Evolutionary conservation across 1,140 invertebrate genomes (phyloP).

Genomic region (Drosophila sp.): DNA sequence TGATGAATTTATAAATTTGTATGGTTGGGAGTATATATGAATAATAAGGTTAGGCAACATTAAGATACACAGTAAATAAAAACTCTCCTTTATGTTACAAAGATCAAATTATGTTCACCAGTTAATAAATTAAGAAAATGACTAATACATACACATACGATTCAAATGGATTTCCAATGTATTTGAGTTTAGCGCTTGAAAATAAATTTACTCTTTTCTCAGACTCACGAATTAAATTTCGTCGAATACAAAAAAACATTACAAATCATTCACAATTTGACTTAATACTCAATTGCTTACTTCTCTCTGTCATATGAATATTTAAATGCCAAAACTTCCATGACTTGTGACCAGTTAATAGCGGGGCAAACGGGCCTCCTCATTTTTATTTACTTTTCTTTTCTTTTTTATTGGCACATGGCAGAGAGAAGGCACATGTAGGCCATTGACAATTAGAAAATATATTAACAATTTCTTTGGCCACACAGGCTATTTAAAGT

Average conservation of each 20-base stretch:
- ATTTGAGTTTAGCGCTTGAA: neutral
- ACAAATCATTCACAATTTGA: neutral
- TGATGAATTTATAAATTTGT: too few relatives aligned
- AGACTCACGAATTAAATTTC: slow-evolving; percentile 1
- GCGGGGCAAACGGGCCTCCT: neutral
- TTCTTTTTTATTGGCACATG: neutral
- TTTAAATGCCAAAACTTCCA: slow-evolving; percentile 3
- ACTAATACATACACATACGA: slow-evolving; percentile 22
- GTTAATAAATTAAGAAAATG: too few relatives aligned
- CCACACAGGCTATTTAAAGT: slow-evolving; percentile 52
- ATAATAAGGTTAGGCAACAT: too few relatives aligned
- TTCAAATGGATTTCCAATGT: neutral
- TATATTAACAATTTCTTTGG: slow-evolving; percentile 28
- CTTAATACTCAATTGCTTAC: slow-evolving; percentile 9
- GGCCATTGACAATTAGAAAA: slow-evolving; percentile 9
- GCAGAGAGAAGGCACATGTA: neutral
- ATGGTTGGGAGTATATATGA: too few relatives aligned
- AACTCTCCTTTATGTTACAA: too few relatives aligned
- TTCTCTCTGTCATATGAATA: neutral
- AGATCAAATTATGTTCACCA: too few relatives aligned
- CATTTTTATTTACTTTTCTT: neutral
- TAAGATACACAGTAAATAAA: too few relatives aligned
- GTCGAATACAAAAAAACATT: neutral
- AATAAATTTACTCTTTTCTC: slow-evolving; percentile 11
- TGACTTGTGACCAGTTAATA: slow-evolving; percentile 12